phyloP scores from a whole-genome alignment of 2,888 invertebrate species.

The Himalopsyche anomala region DNA sequence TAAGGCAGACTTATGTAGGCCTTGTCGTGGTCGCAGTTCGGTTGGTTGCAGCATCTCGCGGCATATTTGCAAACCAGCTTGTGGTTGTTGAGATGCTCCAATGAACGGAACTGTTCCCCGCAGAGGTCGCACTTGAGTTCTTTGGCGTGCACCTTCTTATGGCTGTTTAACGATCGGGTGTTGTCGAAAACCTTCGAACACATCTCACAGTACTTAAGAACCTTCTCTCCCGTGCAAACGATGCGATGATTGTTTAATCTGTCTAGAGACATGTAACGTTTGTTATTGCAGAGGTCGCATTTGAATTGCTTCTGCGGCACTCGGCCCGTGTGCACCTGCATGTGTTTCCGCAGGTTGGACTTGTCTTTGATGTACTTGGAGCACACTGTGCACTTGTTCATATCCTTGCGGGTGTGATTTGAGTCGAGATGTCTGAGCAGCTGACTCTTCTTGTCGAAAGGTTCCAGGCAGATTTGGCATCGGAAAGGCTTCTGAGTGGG shows the following conservation, averaged over 20 bases:
- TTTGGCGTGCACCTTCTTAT: slow-evolving; percentile 77
- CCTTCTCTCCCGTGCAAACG: slow-evolving; percentile 76
- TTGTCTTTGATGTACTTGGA: slow-evolving; percentile 78
- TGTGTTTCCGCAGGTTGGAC: slow-evolving; percentile 76
- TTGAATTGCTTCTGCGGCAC: slow-evolving; percentile 77
- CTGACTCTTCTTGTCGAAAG: slow-evolving; percentile 76
- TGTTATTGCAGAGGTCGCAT: slow-evolving; percentile 77
- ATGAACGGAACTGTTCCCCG: slow-evolving; percentile 75
- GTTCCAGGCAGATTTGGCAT: slow-evolving; percentile 77
- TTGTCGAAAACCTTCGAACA: slow-evolving; percentile 78
- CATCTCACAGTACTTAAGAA: slow-evolving; percentile 77
- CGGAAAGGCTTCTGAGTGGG: slow-evolving; percentile 77
- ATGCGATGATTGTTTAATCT: slow-evolving; percentile 77
- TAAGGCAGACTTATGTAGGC: slow-evolving; percentile 77
- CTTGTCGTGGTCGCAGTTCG: slow-evolving; percentile 76
- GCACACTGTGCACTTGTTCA: slow-evolving; percentile 77
- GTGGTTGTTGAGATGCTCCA: slow-evolving; percentile 76
- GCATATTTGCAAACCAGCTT: slow-evolving; percentile 74
- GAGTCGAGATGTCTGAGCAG: slow-evolving; percentile 76
- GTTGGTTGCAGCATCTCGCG: slow-evolving; percentile 74
- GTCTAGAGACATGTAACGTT: slow-evolving; percentile 76
- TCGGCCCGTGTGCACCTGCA: slow-evolving; percentile 77
- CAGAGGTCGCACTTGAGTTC: slow-evolving; percentile 76
- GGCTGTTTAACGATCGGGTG: slow-evolving; percentile 76
- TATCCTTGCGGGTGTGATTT: slow-evolving; percentile 76